phyloP scores from a whole-genome alignment of 2,113 vertebrate genomes.

The Eleginops maclovinus region DNA sequence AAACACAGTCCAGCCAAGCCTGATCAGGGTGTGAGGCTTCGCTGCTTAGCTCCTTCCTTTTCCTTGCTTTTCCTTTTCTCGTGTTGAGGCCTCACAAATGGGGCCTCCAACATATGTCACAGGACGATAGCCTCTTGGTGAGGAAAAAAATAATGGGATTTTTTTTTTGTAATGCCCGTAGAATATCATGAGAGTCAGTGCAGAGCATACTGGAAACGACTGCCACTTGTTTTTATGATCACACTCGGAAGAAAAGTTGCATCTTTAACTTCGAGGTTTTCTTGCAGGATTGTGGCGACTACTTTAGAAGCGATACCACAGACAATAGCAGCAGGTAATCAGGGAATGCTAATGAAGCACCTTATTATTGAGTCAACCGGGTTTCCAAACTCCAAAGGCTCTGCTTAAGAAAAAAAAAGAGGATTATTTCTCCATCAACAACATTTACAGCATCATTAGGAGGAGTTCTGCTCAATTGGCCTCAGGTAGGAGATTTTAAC shows the following conservation, averaged over 20 bases:
- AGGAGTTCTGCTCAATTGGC: slow-evolving; percentile 91
- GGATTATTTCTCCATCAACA: slow-evolving; percentile 97
- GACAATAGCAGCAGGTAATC: slow-evolving; percentile 58
- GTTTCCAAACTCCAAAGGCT: slow-evolving; percentile 89
- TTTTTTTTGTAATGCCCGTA: slow-evolving; percentile 22
- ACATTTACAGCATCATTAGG: slow-evolving; percentile 95
- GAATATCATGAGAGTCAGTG: slow-evolving; percentile 44
- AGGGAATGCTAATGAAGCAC: slow-evolving; percentile 87
- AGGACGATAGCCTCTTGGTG: slow-evolving; percentile 43
- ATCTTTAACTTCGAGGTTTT: slow-evolving; percentile 8
- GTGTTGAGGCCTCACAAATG: slow-evolving; percentile 55
- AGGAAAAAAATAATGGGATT: slow-evolving; percentile 70
- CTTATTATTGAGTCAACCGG: slow-evolving; percentile 90
- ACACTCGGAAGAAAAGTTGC: slow-evolving; percentile 26
- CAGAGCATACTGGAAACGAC: slow-evolving; percentile 31
- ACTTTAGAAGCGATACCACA: slow-evolving; percentile 8
- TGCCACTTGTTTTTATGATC: slow-evolving; percentile 28
- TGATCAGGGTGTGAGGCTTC: slow-evolving; percentile 66
- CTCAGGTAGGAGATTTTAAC: slow-evolving; percentile 97
- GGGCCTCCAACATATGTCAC: slow-evolving; percentile 62
- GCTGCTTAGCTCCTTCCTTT: slow-evolving; percentile 49
- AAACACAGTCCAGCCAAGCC: slow-evolving; percentile 64
- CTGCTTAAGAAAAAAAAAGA: slow-evolving; percentile 91
- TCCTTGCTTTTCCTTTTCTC: slow-evolving; percentile 32
- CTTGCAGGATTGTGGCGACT: not conserved